These are phyloP conservation scores for Bombus superbus DNA, from an alignment of 1,140 invertebrate genomes.

Conservation along the genomic window DNA sequence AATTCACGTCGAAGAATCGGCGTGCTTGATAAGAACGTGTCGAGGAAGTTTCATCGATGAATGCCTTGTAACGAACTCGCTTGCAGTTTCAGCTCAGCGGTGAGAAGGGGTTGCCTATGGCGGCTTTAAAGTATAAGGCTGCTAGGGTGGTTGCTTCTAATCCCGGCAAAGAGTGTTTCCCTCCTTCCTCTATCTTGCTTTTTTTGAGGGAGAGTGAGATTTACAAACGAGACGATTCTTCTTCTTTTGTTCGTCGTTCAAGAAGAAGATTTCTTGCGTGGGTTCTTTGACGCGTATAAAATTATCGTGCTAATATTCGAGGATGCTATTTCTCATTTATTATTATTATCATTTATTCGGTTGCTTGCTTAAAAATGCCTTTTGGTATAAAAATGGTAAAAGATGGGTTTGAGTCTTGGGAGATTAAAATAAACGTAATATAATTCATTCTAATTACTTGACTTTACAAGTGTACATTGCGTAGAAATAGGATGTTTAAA, in stretches of 20 bases:
- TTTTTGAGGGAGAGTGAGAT: background rate
- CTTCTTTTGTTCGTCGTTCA: background rate
- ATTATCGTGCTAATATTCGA: too few relatives aligned
- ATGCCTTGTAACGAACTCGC: constrained; percentile 17
- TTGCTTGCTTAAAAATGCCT: too few relatives aligned
- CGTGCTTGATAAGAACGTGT: background rate
- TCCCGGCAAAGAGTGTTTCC: background rate
- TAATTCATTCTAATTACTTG: too few relatives aligned
- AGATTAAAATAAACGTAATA: too few relatives aligned
- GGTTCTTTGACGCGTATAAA: background rate
- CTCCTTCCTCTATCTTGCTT: too few relatives aligned
- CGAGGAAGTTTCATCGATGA: background rate
- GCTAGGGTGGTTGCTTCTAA: background rate
- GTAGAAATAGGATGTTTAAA: too few relatives aligned
- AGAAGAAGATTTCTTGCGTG: background rate
- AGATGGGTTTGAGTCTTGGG: too few relatives aligned
- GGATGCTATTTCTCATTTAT: too few relatives aligned
- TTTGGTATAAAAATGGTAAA: too few relatives aligned
- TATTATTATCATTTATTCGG: too few relatives aligned
- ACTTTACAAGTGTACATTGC: too few relatives aligned
- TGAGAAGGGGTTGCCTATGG: background rate
- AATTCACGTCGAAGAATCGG: constrained; percentile 43
- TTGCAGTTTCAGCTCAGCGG: background rate
- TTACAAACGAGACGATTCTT: constrained; percentile 23
- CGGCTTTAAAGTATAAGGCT: too few relatives aligned